Evolutionary conservation across 2,113 vertebrate species (phyloP), one percentile per base, ranked within the genome.

Genomic region (Eubucco bourcierii): DNA sequence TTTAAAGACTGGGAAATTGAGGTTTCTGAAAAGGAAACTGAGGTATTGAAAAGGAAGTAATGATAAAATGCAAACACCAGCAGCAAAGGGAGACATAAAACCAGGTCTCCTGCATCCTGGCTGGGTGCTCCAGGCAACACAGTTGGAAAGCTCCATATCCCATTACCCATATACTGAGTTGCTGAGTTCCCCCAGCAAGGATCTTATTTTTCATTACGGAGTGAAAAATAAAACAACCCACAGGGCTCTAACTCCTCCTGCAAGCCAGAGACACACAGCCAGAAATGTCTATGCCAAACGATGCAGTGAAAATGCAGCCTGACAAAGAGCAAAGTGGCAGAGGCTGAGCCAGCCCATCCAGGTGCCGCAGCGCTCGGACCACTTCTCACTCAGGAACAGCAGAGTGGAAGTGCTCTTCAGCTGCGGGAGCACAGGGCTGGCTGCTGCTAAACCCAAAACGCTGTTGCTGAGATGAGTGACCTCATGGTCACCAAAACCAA

Each of bases 201-300:
- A 78, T 90, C 80, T 88, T 83, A 70, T 90, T 92, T 83, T 95
- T 80, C 87, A 83, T 95, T 88, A 73, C 6, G 27, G 73, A 84
- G 61, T 70, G 70, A 83, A 90, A 90, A 86, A 90, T 90, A 88
- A 90, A 95, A 90, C 46, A 83, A 90, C 60, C 89, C 91, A 65
- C 77, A 37, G 91, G 77, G 80, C 80, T 88, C 73, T 61, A 65
- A 44, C 58, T 70, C 65, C 67, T 90, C 88, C 89, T n/a, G 37
- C 76, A 90, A 92, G 76, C 50, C 68, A 80, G 55, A 89, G 60
- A 83, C n/a, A 52, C 53, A 18, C 6, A 71, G 83, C 27, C 72
- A 85, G 87, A 86, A 52, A 88, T 56, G 76, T 50, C 80, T n/a
- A 31, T 24, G 44, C 83, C 86, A 88, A 92, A 90, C 3, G 8